Evolutionary conservation across 2,797 vertebrate genomes (phyloP), one percentile per base, ranked within the genome.

Genomic region (Phalloptychus januarius): DNA sequence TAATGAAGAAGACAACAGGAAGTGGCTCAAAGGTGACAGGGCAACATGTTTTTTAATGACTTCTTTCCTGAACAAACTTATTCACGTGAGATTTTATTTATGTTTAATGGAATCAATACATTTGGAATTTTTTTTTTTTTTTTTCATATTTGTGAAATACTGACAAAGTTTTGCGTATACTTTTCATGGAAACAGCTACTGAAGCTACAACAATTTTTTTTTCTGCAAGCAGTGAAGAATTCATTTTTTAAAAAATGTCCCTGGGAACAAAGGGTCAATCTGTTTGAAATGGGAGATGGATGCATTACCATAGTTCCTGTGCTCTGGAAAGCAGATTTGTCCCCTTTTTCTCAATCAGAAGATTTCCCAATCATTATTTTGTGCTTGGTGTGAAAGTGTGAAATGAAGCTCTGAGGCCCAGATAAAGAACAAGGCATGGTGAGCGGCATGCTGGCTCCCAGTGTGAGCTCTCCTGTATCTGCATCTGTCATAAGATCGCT

Each of bases 351-450:
- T 67, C 8, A 10, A 25, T 40, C 63, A 40, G 20, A 38, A 67
- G 63, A 40, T 67, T 40, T 67, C 36, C 36, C 63, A 67, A 13
- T 40, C 10, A 40, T 67, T 67, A 67, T 67, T 42, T 12, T 40
- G 63, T 63, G 1, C 38, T 52, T 8, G 72, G 81, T 81, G 76
- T 73, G 52, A 70, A 76, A 54, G 81, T 84, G 78, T 46, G 72
- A 84, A 87, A 85, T 76, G 36, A 89, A 83, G 74, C 58, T 81
- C 67, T n/a, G 76, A 72, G 7, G 69, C 71, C 31, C 48, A 86
- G 87, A 91, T 85, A 88, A 88, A 84, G 74, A 74, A 83, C 77
- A 71, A 72, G 83, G 46, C 18, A 20, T 48, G 46, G 18, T 48
- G 46, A 48, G 87, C 85, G 78, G 74, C 54, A 31, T 58, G 25